Percentiles rank a stretch among this genome's conserved stretches.
Evolutionary conservation across 2,113 vertebrate species (phyloP).

Genomic region (Empidonax alnorum): DNA sequence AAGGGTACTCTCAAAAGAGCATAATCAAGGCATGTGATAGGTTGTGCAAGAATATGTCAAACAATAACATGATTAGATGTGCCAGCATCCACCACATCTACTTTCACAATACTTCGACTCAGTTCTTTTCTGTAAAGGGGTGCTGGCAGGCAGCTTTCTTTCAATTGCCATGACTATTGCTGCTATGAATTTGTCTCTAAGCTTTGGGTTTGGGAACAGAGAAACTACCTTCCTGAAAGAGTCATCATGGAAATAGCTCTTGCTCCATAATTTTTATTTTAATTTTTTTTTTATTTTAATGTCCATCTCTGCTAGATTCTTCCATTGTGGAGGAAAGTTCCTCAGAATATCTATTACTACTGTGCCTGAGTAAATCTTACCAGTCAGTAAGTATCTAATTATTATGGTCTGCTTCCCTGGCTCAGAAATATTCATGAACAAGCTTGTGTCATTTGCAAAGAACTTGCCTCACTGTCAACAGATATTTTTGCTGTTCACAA

Average conservation of each 20-base stretch:
- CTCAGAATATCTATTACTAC: neutral
- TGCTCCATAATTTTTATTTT: neutral
- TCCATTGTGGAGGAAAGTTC: neutral
- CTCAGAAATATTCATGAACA: neutral
- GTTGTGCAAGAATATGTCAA: slow-evolving; percentile 43
- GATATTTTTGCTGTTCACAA: neutral
- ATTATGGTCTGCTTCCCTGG: neutral
- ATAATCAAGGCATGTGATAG: slow-evolving; percentile 44
- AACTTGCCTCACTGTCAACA: neutral
- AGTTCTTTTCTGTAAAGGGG: neutral
- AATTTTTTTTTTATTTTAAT: neutral
- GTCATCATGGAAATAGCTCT: neutral
- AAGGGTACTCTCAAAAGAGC: neutral
- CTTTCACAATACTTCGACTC: neutral
- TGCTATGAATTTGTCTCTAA: neutral
- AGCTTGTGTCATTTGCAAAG: neutral
- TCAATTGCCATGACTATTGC: neutral
- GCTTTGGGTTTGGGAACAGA: neutral
- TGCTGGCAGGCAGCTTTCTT: neutral
- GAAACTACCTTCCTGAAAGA: neutral
- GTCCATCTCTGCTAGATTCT: neutral
- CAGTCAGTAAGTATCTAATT: neutral
- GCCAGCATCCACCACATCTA: neutral
- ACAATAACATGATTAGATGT: neutral
- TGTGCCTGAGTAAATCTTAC: neutral